phyloP scores from a whole-genome alignment of 2,888 invertebrate genomes.

The Epiblema foenella region DNA sequence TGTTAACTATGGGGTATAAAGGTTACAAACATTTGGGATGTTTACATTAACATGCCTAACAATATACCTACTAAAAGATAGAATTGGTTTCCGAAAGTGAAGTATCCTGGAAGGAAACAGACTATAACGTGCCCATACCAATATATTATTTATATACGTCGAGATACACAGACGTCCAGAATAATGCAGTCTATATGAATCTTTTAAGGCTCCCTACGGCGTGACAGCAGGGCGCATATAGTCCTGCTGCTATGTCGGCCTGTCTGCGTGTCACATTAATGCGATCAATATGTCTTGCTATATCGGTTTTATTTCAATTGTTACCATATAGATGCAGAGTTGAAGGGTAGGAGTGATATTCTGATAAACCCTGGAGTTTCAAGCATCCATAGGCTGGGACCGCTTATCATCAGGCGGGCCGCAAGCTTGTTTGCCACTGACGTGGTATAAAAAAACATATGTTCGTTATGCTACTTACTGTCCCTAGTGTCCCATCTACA shows the following conservation, averaged over 20 bases:
- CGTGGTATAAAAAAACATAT: too few relatives aligned
- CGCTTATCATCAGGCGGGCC: too few relatives aligned
- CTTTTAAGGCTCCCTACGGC: conserved; percentile 25
- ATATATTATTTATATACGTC: not conserved
- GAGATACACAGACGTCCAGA: conserved; percentile 13
- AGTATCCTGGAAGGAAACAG: too few relatives aligned
- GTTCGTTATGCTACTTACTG: too few relatives aligned
- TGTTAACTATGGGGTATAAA: too few relatives aligned
- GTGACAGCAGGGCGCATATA: conserved; percentile 29
- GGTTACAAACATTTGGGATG: too few relatives aligned
- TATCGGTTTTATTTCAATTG: conserved; percentile 20
- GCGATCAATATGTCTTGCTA: conserved; percentile 22
- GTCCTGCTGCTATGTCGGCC: conserved; percentile 26
- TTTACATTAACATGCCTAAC: too few relatives aligned
- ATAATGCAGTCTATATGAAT: conserved; percentile 28
- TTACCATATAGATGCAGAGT: not conserved
- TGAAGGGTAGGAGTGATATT: not conserved
- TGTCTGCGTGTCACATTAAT: conserved; percentile 25
- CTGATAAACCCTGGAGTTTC: too few relatives aligned
- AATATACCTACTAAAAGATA: too few relatives aligned
- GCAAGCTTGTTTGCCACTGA: too few relatives aligned
- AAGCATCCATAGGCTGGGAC: too few relatives aligned
- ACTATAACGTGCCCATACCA: not conserved
- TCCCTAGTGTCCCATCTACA: not conserved
- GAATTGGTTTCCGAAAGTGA: too few relatives aligned